Conservation (phyloP, 2,797 vertebrate genomes). For the Lagodon rhomboides region DNA sequence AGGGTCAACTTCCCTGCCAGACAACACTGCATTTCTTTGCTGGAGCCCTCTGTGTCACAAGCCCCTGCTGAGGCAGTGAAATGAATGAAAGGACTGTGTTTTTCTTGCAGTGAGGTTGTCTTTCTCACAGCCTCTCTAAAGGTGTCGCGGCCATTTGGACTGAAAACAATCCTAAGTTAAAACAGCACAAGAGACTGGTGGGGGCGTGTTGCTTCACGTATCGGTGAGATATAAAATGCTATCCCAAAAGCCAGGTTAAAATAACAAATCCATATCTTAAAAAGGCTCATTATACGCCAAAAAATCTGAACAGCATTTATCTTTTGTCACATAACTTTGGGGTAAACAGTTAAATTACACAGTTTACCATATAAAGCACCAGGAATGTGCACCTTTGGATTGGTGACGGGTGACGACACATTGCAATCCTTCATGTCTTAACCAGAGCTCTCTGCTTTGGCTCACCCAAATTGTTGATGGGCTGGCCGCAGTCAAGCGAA, state of each 20-base stretch:
- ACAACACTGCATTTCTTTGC: neutral
- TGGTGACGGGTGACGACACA: neutral
- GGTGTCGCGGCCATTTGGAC: neutral
- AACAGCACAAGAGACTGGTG: neutral
- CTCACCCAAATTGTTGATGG: neutral
- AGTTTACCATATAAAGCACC: neutral
- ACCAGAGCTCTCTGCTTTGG: neutral
- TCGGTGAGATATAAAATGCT: neutral
- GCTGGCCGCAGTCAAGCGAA: neutral
- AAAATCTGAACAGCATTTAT: too few species aligned
- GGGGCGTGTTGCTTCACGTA: neutral
- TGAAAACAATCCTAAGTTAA: neutral
- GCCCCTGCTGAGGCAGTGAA: conserved; percentile 9
- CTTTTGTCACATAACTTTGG: neutral
- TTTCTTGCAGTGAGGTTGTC: neutral
- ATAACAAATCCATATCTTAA: neutral
- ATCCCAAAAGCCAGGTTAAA: neutral
- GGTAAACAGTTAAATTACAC: neutral
- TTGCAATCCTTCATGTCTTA: neutral
- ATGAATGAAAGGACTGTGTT: neutral
- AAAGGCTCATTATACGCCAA: neutral
- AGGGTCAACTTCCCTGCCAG: neutral
- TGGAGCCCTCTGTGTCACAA: neutral
- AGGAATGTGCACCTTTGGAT: neutral
- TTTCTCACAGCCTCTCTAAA: neutral